A percentile compares a stretch with the other conserved stretches of the same genome.
Evolutionary conservation across 2,888 invertebrate species (phyloP).

Genomic region (Hirtodrosophila histrioides): DNA sequence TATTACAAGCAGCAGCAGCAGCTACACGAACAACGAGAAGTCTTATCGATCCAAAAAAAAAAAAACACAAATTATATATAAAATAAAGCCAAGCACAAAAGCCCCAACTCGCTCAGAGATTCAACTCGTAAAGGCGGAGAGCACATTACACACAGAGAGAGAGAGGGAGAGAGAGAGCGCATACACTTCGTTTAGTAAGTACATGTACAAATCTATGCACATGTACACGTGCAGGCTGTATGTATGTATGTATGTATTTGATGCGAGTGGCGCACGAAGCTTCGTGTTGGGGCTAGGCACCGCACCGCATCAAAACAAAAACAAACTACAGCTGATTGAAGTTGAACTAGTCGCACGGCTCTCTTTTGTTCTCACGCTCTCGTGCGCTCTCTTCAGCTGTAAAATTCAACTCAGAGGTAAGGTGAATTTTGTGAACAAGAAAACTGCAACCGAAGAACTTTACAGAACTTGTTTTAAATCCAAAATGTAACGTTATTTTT

Average conservation of each 20-base stretch:
- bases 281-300: slow-evolving; percentile 30
- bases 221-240: slow-evolving; percentile 2
- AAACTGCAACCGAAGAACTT: slow-evolving; percentile 9
- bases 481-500: not conserved
- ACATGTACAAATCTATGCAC: slow-evolving; percentile 4
- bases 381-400: slow-evolving; percentile 4
- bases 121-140: slow-evolving; percentile 27
- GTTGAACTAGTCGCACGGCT: slow-evolving; percentile 28
- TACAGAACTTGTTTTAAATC: slow-evolving; percentile 1
- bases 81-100: slow-evolving; percentile 33
- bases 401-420: slow-evolving; percentile 44
- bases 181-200: slow-evolving; percentile 34
- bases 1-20: slow-evolving; percentile 71
- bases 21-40: slow-evolving; percentile 50
- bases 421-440: slow-evolving; percentile 13
- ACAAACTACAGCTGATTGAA: slow-evolving; percentile 78
- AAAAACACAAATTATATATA: slow-evolving; percentile 12
- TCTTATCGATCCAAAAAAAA: slow-evolving; percentile 81
- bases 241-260: slow-evolving; percentile 14
- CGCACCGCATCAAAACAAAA: slow-evolving; percentile 66
- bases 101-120: slow-evolving; percentile 55
- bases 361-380: slow-evolving; percentile 13
- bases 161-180: slow-evolving; percentile 32
- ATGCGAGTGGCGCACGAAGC: slow-evolving; percentile 36
- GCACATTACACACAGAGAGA: slow-evolving; percentile 4